Conservation (phyloP, 2,797 vertebrate genomes). For the Trichosurus vulpecula region DNA sequence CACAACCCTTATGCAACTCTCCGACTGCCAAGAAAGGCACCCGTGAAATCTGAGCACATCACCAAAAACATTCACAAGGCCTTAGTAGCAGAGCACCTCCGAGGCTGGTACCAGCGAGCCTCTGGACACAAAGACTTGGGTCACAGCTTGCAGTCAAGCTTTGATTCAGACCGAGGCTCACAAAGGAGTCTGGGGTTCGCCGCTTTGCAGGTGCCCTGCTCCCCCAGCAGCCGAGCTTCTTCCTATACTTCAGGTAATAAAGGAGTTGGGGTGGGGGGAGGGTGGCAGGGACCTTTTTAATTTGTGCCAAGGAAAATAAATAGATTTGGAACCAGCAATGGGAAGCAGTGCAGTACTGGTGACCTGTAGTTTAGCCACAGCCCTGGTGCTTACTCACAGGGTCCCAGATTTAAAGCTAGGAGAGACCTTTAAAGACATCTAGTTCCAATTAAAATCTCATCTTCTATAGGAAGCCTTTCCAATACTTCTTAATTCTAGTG, state of each 20-base stretch:
- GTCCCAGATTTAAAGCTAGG: neutral
- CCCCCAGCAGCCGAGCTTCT: slow-evolving; percentile 86
- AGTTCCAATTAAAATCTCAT: neutral
- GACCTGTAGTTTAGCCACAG: neutral
- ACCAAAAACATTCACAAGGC: slow-evolving; percentile 93
- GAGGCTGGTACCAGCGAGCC: slow-evolving; percentile 96
- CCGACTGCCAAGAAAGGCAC: slow-evolving; percentile 89
- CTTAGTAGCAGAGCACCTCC: slow-evolving; percentile 93
- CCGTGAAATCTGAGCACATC: slow-evolving; percentile 86
- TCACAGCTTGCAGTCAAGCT: slow-evolving; percentile 84
- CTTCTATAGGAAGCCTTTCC: neutral
- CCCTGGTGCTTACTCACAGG: neutral
- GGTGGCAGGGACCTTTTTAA: too few relatives aligned
- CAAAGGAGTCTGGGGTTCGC: slow-evolving; percentile 91
- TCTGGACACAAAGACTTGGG: slow-evolving; percentile 87
- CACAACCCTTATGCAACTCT: slow-evolving; percentile 94
- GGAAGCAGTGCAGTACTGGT: neutral
- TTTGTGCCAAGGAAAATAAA: neutral
- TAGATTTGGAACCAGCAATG: neutral
- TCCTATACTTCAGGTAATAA: slow-evolving; percentile 91
- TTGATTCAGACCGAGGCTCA: slow-evolving; percentile 90
- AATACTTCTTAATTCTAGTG: neutral
- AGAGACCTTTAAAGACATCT: neutral
- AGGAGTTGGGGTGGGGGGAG: fast-evolving
- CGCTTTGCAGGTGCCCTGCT: slow-evolving; percentile 87